Percentiles rank a stretch among this genome's conserved stretches.
phyloP scores from a whole-genome alignment of 2,797 vertebrate genomes.

The Spinus pinus region DNA sequence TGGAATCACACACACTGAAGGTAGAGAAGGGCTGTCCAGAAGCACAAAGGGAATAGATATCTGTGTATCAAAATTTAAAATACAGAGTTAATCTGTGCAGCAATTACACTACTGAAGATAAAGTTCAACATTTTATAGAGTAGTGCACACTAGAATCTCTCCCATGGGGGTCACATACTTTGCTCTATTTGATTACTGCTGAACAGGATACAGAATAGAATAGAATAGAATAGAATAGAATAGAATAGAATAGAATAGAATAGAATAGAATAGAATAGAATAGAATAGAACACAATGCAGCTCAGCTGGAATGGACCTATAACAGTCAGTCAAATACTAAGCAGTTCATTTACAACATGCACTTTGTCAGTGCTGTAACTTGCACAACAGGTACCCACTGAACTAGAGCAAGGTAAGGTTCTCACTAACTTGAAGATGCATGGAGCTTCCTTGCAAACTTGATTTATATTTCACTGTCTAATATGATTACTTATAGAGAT shows the following conservation, averaged over 20 bases:
- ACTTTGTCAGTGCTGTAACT: background rate
- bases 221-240: background rate
- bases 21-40: background rate
- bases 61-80: background rate
- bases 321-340: background rate
- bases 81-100: background rate
- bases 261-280: background rate
- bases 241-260: background rate
- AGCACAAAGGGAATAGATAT: background rate
- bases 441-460: background rate
- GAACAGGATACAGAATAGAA: background rate
- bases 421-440: background rate
- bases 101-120: background rate
- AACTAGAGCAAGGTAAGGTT: background rate
- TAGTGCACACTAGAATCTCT: background rate
- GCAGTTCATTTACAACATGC: background rate
- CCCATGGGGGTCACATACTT: background rate
- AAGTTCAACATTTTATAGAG: fast-evolving
- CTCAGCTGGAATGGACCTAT: background rate
- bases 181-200: background rate
- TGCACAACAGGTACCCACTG: background rate
- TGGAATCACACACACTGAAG: background rate
- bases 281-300: fast-evolving
- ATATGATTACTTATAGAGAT: background rate
- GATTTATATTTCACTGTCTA: background rate